Conservation (phyloP, 2,797 vertebrate genomes). For the Gastrophryne carolinensis region DNA sequence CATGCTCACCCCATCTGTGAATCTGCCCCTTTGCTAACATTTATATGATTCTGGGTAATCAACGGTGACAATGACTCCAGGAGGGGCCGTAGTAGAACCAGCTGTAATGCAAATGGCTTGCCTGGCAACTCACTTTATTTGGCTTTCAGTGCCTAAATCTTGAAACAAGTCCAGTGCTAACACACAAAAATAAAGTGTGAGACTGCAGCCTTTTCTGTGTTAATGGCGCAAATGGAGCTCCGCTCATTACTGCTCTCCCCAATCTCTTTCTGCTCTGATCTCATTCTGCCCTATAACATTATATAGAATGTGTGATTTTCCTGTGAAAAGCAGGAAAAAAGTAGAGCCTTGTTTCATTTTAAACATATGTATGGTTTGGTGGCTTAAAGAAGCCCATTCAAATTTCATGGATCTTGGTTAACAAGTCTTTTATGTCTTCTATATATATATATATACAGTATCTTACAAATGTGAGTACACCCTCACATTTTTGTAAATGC, state of each 20-base stretch:
- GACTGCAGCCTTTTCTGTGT: background rate
- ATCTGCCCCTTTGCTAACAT: slow-evolving; percentile 39
- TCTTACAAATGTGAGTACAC: too few species aligned
- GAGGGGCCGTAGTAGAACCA: slow-evolving; percentile 35
- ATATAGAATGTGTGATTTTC: background rate
- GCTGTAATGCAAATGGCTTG: slow-evolving; percentile 48
- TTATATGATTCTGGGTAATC: slow-evolving; percentile 46
- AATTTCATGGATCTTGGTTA: too few species aligned
- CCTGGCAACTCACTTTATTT: slow-evolving; percentile 42
- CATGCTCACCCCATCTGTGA: slow-evolving; percentile 42
- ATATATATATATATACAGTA: too few species aligned
- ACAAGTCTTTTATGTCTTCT: too few species aligned
- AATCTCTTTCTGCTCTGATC: background rate
- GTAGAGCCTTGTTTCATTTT: background rate
- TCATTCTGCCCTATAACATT: too few species aligned
- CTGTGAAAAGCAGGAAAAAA: background rate
- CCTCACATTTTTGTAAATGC: too few species aligned
- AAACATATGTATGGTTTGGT: too few species aligned
- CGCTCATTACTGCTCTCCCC: slow-evolving; percentile 1
- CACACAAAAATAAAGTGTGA: slow-evolving; percentile 13
- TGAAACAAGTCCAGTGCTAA: slow-evolving; percentile 35
- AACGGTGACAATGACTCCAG: slow-evolving; percentile 45
- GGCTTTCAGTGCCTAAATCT: slow-evolving; percentile 38
- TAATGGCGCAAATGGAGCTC: slow-evolving; percentile 2
- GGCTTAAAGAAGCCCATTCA: too few species aligned